Base-by-base conservation (phyloP, 2,888 invertebrate genomes). In the Hydriomena furcata region DNA sequence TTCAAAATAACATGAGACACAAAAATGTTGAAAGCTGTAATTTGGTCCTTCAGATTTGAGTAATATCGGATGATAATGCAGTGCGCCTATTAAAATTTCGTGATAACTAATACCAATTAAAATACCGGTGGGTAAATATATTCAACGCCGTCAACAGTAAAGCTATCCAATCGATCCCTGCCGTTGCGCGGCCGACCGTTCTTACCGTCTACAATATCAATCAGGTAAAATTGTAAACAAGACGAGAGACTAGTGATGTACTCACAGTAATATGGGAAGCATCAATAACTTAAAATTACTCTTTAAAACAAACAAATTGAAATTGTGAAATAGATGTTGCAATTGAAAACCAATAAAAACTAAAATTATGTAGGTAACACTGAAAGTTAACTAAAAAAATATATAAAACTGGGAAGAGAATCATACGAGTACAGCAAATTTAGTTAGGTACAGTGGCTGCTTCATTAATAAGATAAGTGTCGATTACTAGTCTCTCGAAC, bases 61-160 rank as follows among this genome's bases (percentile, higher is more conserved):
- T 43, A 13, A 53, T 38, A 76, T 73, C 70, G 70, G 71, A 70
- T 72, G 65, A 71, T 52, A 54, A 48, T 68, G 61, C 72, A 74
- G 78, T 84, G 82, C 79, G 78, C 80, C 79, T 77, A 67, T 60
- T n/a, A 58, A 75, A 81, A 79, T 82, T 84, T 83, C 61, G 75
- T 76, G 76, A 76, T 71, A 75, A 70, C 7, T 44, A 84, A 85
- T 85, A 87, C 89, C 89, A 90, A 90, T 90, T 85, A 89, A 81
- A 84, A 86, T 88, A 89, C 84, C 89, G 89, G 89, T 89, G 89
- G 89, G 89, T 84, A 88, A 86, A 75, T 82, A 82, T 83, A 83
- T 84, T 84, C 79, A 82, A 80, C 76, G 73, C 70, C 75, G 66
- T 64, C 63, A 71, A 72, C 62, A 76, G 73, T 78, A 78, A 76